phyloP scores from a whole-genome alignment of 2,113 vertebrate species.

The Bufo bufo region DNA sequence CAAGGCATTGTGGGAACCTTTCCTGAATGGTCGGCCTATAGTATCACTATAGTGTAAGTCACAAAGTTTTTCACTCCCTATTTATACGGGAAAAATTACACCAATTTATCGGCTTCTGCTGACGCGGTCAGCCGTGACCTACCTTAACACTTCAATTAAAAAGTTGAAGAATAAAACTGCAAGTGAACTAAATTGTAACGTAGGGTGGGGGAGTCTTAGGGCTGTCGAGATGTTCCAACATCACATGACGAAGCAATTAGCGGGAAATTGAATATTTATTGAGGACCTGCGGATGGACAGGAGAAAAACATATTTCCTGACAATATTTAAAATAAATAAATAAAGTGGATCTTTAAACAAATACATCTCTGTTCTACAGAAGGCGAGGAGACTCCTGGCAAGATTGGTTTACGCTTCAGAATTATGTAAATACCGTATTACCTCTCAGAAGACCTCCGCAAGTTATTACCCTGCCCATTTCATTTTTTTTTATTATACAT shows the following conservation, averaged over 20 bases:
- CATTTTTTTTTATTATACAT: constrained; percentile 62
- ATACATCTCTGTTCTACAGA: constrained; percentile 64
- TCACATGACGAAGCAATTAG: constrained; percentile 68
- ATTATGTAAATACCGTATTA: constrained; percentile 73
- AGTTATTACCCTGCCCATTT: constrained; percentile 70
- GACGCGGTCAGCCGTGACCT: constrained; percentile 61
- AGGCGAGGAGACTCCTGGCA: constrained; percentile 52
- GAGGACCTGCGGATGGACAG: constrained; percentile 65
- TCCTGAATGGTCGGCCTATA: constrained; percentile 75
- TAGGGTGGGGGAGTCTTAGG: constrained; percentile 40
- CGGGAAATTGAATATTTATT: constrained; percentile 70
- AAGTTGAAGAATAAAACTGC: constrained; percentile 60
- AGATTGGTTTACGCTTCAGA: constrained; percentile 69
- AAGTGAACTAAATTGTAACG: constrained; percentile 60
- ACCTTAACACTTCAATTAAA: constrained; percentile 48
- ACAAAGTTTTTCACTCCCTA: constrained; percentile 67
- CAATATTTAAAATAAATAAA: constrained; percentile 59
- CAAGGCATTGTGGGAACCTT: constrained; percentile 91
- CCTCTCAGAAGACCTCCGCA: constrained; percentile 71
- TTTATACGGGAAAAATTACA: constrained; percentile 71
- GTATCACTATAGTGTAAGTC: constrained; percentile 78
- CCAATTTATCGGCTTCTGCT: constrained; percentile 58
- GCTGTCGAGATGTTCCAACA: constrained; percentile 65
- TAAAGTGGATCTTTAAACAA: constrained; percentile 63
- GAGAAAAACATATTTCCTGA: constrained; percentile 66